A percentile compares a stretch with the other conserved stretches of the same genome.
phyloP scores from a whole-genome alignment of 2,888 invertebrate genomes.

The Eupsilia transversa region DNA sequence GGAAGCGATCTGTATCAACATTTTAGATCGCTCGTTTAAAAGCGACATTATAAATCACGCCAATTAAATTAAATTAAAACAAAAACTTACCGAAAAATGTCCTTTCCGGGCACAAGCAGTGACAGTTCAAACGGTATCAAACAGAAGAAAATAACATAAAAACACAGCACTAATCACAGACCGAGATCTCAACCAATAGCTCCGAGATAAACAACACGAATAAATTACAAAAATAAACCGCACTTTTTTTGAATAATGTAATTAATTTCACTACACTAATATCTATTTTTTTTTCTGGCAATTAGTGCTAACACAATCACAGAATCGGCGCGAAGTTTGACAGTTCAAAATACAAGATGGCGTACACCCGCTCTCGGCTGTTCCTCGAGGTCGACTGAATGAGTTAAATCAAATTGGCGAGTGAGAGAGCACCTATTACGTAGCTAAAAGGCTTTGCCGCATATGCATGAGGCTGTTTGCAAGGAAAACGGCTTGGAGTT shows the following conservation, averaged over 20 bases:
- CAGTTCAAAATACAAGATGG: slow-evolving; percentile 77
- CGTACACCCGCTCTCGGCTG: slow-evolving; percentile 79
- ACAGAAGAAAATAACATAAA: slow-evolving; percentile 67
- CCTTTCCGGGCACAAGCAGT: slow-evolving; percentile 70
- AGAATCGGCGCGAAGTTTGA: slow-evolving; percentile 82
- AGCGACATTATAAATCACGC: slow-evolving; percentile 31
- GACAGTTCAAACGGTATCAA: slow-evolving; percentile 74
- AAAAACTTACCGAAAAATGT: slow-evolving; percentile 72
- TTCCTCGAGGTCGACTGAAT: slow-evolving; percentile 88
- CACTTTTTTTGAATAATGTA: slow-evolving; percentile 55
- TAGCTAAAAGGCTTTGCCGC: slow-evolving; percentile 80
- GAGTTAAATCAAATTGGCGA: slow-evolving; percentile 77
- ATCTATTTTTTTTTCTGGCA: slow-evolving; percentile 60
- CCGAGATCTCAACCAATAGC: slow-evolving; percentile 65
- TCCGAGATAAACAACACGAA: slow-evolving; percentile 62
- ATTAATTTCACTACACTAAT: slow-evolving; percentile 64
- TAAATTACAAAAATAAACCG: slow-evolving; percentile 50
- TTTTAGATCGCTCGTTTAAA: slow-evolving; percentile 30
- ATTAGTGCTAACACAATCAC: slow-evolving; percentile 70
- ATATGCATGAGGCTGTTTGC: slow-evolving; percentile 83
- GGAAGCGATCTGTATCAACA: slow-evolving; percentile 46
- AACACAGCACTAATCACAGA: slow-evolving; percentile 77
- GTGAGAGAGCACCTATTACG: slow-evolving; percentile 79
- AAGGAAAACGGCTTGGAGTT: slow-evolving; percentile 85
- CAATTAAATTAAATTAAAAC: slow-evolving; percentile 46